Percentiles rank a stretch among this genome's conserved stretches.
phyloP scores from a whole-genome alignment of 1,140 invertebrate species.

The Limonius californicus region DNA sequence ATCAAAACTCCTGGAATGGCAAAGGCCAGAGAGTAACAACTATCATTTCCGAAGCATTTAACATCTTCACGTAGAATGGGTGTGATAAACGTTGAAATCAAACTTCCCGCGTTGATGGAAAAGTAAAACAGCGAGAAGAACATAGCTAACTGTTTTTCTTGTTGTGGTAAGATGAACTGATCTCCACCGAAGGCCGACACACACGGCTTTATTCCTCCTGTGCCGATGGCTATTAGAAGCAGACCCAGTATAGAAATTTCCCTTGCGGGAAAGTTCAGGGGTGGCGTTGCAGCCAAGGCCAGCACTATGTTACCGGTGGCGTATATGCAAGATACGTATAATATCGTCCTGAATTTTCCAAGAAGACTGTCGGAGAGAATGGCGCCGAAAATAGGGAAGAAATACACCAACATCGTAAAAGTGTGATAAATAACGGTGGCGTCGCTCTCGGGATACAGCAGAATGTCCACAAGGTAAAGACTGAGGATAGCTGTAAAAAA shows the following conservation, averaged over 20 bases:
- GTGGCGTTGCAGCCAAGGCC: constrained; percentile 63
- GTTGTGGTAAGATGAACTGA: constrained; percentile 82
- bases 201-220: constrained; percentile 97
- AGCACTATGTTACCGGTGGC: constrained; percentile 78
- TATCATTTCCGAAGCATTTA: constrained; percentile 73
- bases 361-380: constrained; percentile 83
- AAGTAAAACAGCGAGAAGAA: constrained; percentile 96
- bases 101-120: constrained; percentile 86
- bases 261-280: constrained; percentile 52
- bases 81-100: constrained; percentile 86
- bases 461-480: constrained; percentile 69
- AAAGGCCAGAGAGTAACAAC: constrained; percentile 90
- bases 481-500: constrained; percentile 68
- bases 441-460: constrained; percentile 60
- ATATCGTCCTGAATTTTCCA: constrained; percentile 84
- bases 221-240: constrained; percentile 80
- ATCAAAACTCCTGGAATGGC: constrained; percentile 85
- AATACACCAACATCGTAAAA: constrained; percentile 82
- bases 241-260: constrained; percentile 74
- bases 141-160: constrained; percentile 67
- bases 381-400: constrained; percentile 82
- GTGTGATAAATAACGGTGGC: constrained; percentile 80
- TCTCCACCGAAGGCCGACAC: constrained; percentile 97
- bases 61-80: constrained; percentile 81
- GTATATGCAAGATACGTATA: constrained; percentile 86